phyloP scores from a whole-genome alignment of 2,888 invertebrate species.

The Lysandra bellargus region DNA sequence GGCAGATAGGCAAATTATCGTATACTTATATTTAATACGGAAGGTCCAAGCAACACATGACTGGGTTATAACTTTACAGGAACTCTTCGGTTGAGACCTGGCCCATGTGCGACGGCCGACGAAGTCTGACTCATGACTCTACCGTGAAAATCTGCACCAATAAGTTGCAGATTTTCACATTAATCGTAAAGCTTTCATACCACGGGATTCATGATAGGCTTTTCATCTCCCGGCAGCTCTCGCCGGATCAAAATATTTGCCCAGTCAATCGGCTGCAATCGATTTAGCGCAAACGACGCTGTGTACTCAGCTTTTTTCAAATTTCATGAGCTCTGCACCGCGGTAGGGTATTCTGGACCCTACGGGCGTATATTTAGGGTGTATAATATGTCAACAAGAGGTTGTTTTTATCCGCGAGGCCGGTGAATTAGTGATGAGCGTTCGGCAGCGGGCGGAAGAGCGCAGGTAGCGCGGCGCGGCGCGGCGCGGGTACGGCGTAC shows the following conservation, averaged over 20 bases:
- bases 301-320: constrained; percentile 26
- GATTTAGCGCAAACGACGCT: constrained; percentile 24
- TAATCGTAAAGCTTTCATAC: not conserved
- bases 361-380: not conserved
- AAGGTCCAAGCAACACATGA: too few species aligned
- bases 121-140: not conserved
- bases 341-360: not conserved
- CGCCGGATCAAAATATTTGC: constrained; percentile 12
- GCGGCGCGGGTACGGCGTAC: not conserved
- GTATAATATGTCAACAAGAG: not conserved
- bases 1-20: too few species aligned
- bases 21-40: too few species aligned
- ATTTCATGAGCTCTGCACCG: not conserved
- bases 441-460: not conserved
- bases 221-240: not conserved
- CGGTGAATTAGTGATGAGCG: constrained; percentile 15
- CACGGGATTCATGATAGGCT: not conserved
- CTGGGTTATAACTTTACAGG: too few species aligned
- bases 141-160: not conserved
- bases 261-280: constrained; percentile 19
- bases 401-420: constrained; percentile 12
- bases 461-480: not conserved
- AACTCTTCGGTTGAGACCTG: too few species aligned
- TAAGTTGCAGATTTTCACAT: not conserved
- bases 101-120: too few species aligned